phyloP scores from a whole-genome alignment of 2,113 vertebrate species.

The Triplophysa dalaica region DNA sequence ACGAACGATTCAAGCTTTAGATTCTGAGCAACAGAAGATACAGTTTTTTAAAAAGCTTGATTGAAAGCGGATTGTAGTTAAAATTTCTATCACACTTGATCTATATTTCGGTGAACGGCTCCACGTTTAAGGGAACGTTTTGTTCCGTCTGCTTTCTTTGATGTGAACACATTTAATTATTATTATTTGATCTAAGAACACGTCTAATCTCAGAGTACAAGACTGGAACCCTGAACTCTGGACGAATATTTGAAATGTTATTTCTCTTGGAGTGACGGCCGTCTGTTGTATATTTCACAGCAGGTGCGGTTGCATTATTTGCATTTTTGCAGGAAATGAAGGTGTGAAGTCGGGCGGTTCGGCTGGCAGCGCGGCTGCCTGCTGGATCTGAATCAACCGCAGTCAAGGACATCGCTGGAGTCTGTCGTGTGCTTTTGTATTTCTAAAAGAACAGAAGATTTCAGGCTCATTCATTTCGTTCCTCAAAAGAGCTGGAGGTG shows the following conservation, averaged over 20 bases:
- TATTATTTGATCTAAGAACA: neutral
- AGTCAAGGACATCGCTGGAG: slow-evolving; percentile 21
- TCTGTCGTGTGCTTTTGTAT: neutral
- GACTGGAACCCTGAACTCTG: neutral
- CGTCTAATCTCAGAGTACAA: too few relatives aligned
- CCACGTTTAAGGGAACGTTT: too few relatives aligned
- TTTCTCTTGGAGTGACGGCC: neutral
- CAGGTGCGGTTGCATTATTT: neutral
- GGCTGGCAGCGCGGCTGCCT: neutral
- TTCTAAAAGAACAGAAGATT: neutral
- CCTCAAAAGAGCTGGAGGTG: neutral
- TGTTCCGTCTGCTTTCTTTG: neutral
- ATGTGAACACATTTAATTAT: neutral
- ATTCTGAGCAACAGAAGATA: too few relatives aligned
- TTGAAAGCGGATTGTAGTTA: too few relatives aligned
- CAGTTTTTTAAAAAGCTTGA: too few relatives aligned
- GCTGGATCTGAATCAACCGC: slow-evolving; percentile 10
- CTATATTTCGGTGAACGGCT: too few relatives aligned
- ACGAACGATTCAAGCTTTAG: too few relatives aligned
- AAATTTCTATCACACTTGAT: too few relatives aligned
- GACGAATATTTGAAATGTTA: neutral
- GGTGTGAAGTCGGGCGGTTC: neutral
- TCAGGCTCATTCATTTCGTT: neutral
- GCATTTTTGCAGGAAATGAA: slow-evolving; percentile 8
- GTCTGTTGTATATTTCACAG: neutral